A percentile compares a stretch with the other conserved stretches of the same genome.
Conservation (phyloP, 2,113 vertebrate genomes). For the Varanus komodoensis region DNA sequence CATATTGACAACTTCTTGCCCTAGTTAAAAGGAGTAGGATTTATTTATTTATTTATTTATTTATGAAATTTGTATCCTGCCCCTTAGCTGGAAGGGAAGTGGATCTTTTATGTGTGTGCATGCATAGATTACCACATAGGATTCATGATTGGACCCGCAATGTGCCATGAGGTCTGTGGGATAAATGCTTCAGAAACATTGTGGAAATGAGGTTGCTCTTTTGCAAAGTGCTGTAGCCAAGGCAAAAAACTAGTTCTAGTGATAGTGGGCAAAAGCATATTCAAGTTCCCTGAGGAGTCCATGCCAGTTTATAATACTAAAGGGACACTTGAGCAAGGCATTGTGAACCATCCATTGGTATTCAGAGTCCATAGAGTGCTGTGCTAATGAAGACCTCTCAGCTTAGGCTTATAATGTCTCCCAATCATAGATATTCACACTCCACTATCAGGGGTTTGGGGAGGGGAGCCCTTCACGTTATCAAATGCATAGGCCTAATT, state of each 20-base stretch:
- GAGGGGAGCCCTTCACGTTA: conserved; percentile 25
- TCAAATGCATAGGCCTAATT: conserved; percentile 40
- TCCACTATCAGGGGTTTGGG: not conserved
- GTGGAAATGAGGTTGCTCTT: not conserved
- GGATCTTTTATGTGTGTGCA: not conserved
- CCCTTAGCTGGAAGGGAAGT: not conserved
- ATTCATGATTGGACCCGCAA: not conserved
- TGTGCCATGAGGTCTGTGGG: not conserved
- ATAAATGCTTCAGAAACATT: not conserved
- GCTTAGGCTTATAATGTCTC: conserved; percentile 9
- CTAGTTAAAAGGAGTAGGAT: not conserved
- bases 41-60: too few species aligned
- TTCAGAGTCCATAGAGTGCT: conserved; percentile 25
- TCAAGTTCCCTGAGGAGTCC: not conserved
- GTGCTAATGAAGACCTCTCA: conserved; percentile 25
- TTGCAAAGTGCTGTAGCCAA: not conserved
- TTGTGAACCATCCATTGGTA: conserved; percentile 6
- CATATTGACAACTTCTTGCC: too few species aligned
- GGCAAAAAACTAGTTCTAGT: not conserved
- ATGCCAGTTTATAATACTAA: not conserved
- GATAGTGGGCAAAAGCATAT: not conserved
- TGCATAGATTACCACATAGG: not conserved
- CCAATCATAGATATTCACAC: conserved; percentile 24
- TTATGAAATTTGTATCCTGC: too few species aligned
- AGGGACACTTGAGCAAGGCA: not conserved